Evolutionary conservation across 2,113 vertebrate genomes (phyloP).

Genomic region (Rhinoptilus africanus): DNA sequence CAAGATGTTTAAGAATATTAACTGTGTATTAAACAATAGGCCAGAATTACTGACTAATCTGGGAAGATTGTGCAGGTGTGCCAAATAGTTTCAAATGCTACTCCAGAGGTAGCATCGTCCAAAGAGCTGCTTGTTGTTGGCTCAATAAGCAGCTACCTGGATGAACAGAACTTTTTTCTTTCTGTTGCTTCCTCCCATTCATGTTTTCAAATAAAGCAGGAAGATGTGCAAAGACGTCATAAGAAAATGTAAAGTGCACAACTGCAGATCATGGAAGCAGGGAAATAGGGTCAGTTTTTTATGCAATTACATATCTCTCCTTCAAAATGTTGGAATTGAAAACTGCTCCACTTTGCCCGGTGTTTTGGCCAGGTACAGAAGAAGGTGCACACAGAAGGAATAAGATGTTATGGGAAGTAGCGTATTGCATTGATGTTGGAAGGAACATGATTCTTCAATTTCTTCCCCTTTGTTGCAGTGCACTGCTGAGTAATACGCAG

Average conservation of each 20-base stretch:
- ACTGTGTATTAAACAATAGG: background rate
- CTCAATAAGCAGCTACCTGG: background rate
- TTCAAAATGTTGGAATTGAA: background rate
- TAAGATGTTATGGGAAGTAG: background rate
- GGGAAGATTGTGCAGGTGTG: background rate
- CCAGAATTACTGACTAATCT: background rate
- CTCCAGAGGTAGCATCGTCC: background rate
- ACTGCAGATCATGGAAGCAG: background rate
- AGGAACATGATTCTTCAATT: constrained; percentile 35
- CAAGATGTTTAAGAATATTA: background rate
- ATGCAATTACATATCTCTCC: background rate
- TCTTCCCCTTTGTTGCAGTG: constrained; percentile 25
- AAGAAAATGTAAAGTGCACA: background rate
- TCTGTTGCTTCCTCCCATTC: background rate
- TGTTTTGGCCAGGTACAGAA: background rate
- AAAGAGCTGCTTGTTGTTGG: background rate
- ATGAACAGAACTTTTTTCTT: background rate
- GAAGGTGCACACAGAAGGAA: background rate
- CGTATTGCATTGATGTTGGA: background rate
- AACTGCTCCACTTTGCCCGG: background rate
- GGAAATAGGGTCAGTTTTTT: background rate
- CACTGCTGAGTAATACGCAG: constrained; percentile 6
- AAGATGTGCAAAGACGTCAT: background rate
- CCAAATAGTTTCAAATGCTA: background rate
- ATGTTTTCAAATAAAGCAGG: background rate